Evolutionary conservation across 2,797 vertebrate genomes (phyloP).

Genomic region (Sciurus vulgaris): DNA sequence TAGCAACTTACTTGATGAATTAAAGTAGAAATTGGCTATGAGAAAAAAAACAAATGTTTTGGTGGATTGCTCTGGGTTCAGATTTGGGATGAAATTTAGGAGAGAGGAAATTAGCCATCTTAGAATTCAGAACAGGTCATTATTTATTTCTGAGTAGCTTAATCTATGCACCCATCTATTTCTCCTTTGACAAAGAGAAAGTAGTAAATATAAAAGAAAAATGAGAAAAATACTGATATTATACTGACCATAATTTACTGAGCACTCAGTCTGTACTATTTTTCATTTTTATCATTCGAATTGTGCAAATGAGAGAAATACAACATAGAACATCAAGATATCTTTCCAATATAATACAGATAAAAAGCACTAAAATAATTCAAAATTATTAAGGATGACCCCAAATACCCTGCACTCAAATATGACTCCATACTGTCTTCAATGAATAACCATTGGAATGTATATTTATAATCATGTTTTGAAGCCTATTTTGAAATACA

Average conservation of each 20-base stretch:
- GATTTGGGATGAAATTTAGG: not conserved
- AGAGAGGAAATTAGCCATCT: not conserved
- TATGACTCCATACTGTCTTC: not conserved
- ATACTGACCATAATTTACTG: not conserved
- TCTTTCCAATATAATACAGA: not conserved
- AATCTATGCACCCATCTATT: not conserved
- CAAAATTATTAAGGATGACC: not conserved
- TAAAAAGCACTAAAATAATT: not conserved
- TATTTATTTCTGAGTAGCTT: not conserved
- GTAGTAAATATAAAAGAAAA: not conserved
- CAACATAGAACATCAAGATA: not conserved
- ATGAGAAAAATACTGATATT: not conserved
- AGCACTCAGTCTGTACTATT: not conserved
- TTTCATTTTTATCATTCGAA: not conserved
- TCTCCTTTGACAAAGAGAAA: not conserved
- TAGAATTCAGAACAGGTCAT: not conserved
- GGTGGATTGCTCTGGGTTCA: not conserved
- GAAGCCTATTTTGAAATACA: not conserved
- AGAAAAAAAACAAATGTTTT: not conserved
- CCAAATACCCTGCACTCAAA: not conserved
- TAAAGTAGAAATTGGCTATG: not conserved
- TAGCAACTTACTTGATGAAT: not conserved
- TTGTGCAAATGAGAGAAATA: not conserved
- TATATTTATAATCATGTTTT: not conserved
- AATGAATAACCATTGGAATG: not conserved